These are phyloP conservation scores for Lissonota sp. DNA, from an alignment of 2,888 invertebrate species.

Conservation along the genomic window DNA sequence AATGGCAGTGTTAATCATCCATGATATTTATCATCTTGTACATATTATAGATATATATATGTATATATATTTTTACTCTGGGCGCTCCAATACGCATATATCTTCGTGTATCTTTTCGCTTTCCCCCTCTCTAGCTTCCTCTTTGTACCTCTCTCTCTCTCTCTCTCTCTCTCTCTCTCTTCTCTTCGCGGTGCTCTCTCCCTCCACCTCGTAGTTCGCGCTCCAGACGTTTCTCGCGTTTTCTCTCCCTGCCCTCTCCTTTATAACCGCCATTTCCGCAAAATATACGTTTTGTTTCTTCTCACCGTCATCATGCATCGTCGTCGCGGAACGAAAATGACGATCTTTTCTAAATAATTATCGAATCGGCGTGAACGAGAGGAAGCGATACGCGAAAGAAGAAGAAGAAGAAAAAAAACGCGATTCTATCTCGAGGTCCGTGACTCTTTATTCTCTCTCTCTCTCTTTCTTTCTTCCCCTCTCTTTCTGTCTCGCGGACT, in stretches of 20 bases:
- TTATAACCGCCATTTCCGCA: slow-evolving; percentile 62
- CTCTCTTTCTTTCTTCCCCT: neutral
- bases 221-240: slow-evolving; percentile 58
- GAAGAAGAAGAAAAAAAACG: too few species aligned
- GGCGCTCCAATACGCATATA: slow-evolving; percentile 24
- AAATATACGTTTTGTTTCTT: slow-evolving; percentile 34
- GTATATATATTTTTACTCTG: slow-evolving; percentile 24
- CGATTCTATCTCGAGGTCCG: slow-evolving; percentile 24
- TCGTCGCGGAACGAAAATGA: neutral
- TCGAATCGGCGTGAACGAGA: too few species aligned
- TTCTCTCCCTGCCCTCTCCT: slow-evolving; percentile 52
- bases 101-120: slow-evolving; percentile 7
- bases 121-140: slow-evolving; percentile 1
- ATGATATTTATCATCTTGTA: neutral
- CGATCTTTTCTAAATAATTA: too few species aligned
- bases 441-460: slow-evolving; percentile 21
- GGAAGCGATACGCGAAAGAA: too few species aligned
- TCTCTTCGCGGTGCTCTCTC: slow-evolving; percentile 30
- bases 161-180: slow-evolving; percentile 28
- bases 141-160: slow-evolving; percentile 9
- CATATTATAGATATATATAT: slow-evolving; percentile 8
- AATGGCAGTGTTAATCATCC: neutral
- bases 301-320: neutral
- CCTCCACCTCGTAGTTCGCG: slow-evolving; percentile 5
- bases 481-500: slow-evolving; percentile 16